Evolutionary conservation across 2,113 vertebrate species (phyloP).

Genomic region (Sterna hirundo): DNA sequence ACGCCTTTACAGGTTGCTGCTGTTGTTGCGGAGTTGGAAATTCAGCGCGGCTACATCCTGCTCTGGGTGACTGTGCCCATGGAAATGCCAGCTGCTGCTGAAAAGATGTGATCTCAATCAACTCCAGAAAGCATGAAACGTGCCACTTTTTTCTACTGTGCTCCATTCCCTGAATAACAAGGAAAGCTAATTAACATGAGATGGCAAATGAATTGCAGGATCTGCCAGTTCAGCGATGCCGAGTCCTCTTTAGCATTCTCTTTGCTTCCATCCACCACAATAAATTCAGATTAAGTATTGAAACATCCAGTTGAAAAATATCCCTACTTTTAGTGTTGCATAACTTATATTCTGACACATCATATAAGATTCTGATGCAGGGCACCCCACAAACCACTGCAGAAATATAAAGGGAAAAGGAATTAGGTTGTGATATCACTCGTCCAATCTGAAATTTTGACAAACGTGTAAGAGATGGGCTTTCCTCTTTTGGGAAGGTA

Average conservation of each 20-base stretch:
- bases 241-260: constrained; percentile 47
- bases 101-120: neutral
- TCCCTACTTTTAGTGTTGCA: neutral
- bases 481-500: constrained; percentile 40
- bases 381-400: neutral
- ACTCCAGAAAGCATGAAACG: neutral
- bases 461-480: neutral
- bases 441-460: neutral
- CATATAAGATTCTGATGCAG: neutral
- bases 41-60: neutral
- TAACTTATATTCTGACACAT: constrained; percentile 11
- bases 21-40: neutral
- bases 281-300: constrained; percentile 52
- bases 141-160: neutral
- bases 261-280: constrained; percentile 36
- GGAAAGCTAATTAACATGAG: constrained; percentile 52
- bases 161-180: constrained; percentile 20
- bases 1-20: neutral
- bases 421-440: neutral
- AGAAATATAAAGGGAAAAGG: neutral
- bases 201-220: constrained; percentile 1
- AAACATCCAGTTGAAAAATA: constrained; percentile 28
- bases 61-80: constrained; percentile 3
- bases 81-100: constrained; percentile 45
- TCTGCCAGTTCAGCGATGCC: constrained; percentile 32